These are phyloP conservation scores for Zaprionus capensis DNA, from an alignment of 1,140 invertebrate species.

Conservation along the genomic window DNA sequence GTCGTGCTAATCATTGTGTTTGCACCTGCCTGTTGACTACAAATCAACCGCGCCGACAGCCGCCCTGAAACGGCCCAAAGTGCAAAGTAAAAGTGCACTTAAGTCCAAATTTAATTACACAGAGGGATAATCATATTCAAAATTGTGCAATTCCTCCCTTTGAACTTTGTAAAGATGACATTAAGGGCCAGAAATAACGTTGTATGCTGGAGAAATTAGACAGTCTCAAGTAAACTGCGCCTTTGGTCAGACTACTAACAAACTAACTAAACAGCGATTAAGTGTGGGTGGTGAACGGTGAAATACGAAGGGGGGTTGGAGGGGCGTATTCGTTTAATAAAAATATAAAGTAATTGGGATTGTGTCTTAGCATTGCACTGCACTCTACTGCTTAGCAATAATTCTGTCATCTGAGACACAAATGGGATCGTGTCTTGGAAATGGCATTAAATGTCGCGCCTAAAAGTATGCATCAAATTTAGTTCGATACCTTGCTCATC, in stretches of 20 bases:
- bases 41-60: slow-evolving; percentile 8
- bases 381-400: no score
- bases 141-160: slow-evolving; percentile 11
- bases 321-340: no score
- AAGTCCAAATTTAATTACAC: slow-evolving; percentile 2
- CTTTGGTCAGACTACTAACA: no score
- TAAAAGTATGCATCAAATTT: slow-evolving; percentile 41
- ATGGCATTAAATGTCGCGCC: background rate
- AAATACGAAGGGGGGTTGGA: no score
- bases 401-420: no score
- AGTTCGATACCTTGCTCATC: background rate
- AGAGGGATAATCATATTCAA: slow-evolving; percentile 14
- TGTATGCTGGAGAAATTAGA: background rate
- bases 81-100: slow-evolving; percentile 22
- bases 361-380: no score
- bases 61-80: slow-evolving; percentile 2
- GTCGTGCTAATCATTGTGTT: slow-evolving; percentile 35
- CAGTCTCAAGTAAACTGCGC: background rate
- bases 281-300: no score
- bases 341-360: no score
- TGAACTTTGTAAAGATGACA: slow-evolving; percentile 6
- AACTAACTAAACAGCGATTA: no score
- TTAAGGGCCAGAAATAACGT: background rate
- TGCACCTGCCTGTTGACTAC: slow-evolving; percentile 25
- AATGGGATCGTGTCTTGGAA: background rate